phyloP scores from a whole-genome alignment of 2,797 vertebrate species.

The Pipistrellus pygmaeus region DNA sequence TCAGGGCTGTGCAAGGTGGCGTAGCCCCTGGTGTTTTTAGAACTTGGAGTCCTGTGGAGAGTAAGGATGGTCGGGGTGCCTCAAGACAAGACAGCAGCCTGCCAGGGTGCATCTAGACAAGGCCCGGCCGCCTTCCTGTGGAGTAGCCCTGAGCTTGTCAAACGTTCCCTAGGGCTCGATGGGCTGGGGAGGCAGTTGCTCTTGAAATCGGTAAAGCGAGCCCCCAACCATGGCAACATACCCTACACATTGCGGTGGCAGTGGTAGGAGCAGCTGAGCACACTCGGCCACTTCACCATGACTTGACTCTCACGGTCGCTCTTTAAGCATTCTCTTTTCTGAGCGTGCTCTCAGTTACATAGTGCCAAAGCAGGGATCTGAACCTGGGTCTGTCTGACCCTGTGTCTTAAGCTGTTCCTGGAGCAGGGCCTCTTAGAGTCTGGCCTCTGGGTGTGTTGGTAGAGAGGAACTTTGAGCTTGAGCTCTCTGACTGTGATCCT shows the following conservation, averaged over 20 bases:
- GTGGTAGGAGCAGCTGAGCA: not conserved
- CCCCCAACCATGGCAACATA: fast-evolving
- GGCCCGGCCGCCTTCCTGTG: not conserved
- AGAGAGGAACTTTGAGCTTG: not conserved
- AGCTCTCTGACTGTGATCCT: not conserved
- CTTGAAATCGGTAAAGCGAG: not conserved
- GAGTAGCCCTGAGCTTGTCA: not conserved
- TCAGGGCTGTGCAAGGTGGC: not conserved
- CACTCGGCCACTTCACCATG: fast-evolving
- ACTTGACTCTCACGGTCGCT: not conserved
- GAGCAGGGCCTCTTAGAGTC: not conserved
- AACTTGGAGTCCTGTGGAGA: not conserved
- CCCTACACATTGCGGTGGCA: fast-evolving
- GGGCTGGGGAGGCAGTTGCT: not conserved
- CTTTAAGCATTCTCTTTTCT: not conserved
- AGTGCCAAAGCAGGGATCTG: not conserved
- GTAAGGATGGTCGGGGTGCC: not conserved
- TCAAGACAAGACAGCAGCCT: not conserved
- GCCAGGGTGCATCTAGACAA: not conserved
- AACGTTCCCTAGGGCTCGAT: not conserved
- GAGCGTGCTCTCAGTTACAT: not conserved
- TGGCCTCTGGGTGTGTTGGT: not conserved
- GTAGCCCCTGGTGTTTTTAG: not conserved
- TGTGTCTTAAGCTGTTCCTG: not conserved
- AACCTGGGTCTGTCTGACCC: not conserved